These are phyloP conservation scores for Stomatorhinus ivindoensis DNA, from an alignment of 2,113 vertebrate genomes.

Conservation along the genomic window DNA sequence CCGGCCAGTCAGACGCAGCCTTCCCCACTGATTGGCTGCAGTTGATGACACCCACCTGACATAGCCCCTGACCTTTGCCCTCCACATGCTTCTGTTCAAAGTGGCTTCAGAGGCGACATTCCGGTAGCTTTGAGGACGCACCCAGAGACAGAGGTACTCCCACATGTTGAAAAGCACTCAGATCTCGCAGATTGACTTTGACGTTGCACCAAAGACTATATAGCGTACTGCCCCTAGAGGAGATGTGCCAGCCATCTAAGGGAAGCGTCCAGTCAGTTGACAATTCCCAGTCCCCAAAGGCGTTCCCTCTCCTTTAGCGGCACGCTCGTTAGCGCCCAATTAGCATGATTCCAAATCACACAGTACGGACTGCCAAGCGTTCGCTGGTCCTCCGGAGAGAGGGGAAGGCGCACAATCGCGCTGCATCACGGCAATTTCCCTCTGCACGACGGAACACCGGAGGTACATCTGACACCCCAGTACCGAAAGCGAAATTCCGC, in stretches of 20 bases:
- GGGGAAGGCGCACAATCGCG: neutral
- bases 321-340: neutral
- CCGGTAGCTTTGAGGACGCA: neutral
- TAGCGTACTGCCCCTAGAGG: neutral
- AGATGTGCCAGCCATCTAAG: neutral
- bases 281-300: neutral
- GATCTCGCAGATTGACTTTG: neutral
- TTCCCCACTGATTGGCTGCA: neutral
- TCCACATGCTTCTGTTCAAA: neutral
- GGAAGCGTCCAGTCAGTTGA: neutral
- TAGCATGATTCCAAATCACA: neutral
- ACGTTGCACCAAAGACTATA: neutral
- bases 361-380: neutral
- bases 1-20: neutral
- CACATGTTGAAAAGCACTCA: neutral
- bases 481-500: neutral
- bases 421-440: neutral
- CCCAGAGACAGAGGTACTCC: neutral
- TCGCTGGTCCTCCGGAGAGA: neutral
- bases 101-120: neutral
- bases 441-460: neutral
- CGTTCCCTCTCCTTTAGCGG: neutral
- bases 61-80: neutral
- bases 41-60: neutral
- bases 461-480: neutral